Evolutionary conservation across 2,888 invertebrate species (phyloP).

Genomic region (Hyalella azteca): DNA sequence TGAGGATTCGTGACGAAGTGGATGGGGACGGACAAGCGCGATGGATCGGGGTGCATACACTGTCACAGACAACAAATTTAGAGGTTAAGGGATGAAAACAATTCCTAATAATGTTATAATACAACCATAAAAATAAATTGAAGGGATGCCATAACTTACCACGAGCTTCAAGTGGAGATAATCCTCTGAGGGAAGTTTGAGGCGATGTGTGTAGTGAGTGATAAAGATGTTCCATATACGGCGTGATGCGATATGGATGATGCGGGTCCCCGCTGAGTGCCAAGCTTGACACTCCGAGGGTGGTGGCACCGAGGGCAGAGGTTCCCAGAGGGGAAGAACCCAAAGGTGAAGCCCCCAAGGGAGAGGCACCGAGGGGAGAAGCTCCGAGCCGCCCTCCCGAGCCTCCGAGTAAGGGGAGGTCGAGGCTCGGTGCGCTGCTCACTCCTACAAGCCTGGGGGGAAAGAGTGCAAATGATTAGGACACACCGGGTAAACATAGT

Average conservation of each 20-base stretch:
- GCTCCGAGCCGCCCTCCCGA: constrained; percentile 56
- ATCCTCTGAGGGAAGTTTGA: constrained; percentile 72
- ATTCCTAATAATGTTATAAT: too few species aligned
- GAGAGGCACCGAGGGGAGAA: constrained; percentile 65
- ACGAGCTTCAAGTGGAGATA: constrained; percentile 63
- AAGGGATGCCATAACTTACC: constrained; percentile 64
- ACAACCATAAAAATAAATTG: background rate
- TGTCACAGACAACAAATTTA: too few species aligned
- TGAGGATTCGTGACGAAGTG: too few species aligned
- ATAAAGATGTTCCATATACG: constrained; percentile 80
- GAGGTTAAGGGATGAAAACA: too few species aligned
- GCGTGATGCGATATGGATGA: constrained; percentile 73
- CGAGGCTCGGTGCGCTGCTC: constrained; percentile 61
- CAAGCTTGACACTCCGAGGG: constrained; percentile 62
- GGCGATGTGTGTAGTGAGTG: constrained; percentile 74
- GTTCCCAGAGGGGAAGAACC: constrained; percentile 63
- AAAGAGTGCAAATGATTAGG: background rate
- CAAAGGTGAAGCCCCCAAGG: constrained; percentile 63
- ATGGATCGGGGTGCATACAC: too few species aligned
- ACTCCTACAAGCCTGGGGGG: constrained; percentile 57
- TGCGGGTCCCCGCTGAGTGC: constrained; percentile 63
- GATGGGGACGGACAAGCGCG: too few species aligned
- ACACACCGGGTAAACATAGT: too few species aligned
- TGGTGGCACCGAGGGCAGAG: constrained; percentile 65
- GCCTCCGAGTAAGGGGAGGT: constrained; percentile 63